Evolutionary conservation across 2,888 invertebrate genomes (phyloP), one percentile per base, ranked within the genome.

Genomic region (Linnaemya vulpina): DNA sequence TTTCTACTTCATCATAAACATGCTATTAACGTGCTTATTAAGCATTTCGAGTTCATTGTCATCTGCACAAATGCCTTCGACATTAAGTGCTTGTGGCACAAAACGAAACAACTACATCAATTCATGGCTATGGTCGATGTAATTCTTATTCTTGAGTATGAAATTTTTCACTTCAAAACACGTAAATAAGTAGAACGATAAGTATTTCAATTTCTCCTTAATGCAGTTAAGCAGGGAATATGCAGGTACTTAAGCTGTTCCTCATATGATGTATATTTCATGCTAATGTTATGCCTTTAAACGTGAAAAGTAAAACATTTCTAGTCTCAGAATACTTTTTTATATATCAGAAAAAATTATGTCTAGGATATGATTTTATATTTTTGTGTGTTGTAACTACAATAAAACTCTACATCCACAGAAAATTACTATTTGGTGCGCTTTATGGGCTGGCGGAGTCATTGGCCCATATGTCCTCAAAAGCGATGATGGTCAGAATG

Each of bases 11-110:
- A 60, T 49, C 25, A 15, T 62, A 60, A 60, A 25, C 40, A 35
- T 35, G 40, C 7, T 25, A 25, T 51, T 68, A 60, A 38, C n/a
- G 40, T 70, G 40, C 38, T 17, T 62, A 67, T 74, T 63, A 74
- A 55, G 68, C 58, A 49, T 68, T 83, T 74, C 17, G 74, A 74
- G 74, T 78, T 71, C 76, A 82, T 63, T 63, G 58, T 63, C 76
- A 70, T 71, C 17, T 58, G 20, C 17, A 82, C 35, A 17, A 43
- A 65, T 9, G 22, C 49, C 5, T 38, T 10, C 22, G 38, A 30
- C 17, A 40, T 22, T 10, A 11, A 13, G 13, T 51, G 46, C 25
- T 35, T 5, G 40, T 11, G 8, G 13, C 5, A 55, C n/a, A 25
- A 15, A 22, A 46, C 22, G 17, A 30, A 15, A 11, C 35, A 51